Base-by-base conservation (phyloP, 1,140 invertebrate species). In the Drosophila sucinea region DNA sequence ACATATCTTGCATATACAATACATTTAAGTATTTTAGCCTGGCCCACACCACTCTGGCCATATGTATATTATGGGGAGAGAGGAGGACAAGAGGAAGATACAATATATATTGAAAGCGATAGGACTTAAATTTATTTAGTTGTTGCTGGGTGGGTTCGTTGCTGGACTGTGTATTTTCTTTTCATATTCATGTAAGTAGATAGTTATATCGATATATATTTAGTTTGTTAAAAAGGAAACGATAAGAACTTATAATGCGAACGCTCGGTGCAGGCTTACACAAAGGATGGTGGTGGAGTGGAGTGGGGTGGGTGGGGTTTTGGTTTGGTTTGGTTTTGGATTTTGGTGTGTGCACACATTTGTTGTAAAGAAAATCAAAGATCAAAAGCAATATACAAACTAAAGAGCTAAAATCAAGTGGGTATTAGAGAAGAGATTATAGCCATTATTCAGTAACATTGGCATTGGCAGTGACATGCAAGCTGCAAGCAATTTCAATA, bases 231-330 rank as follows among this genome's bases (percentile, higher is more conserved):
- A 44, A 63, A 63, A 79, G 69, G 57, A 77, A 74, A 86, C 64
- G 76, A 71, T 78, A 89, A 71, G 67, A 87, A 83, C 77, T 89
- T 38, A 83, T 83, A 87, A 83, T 70, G 83, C 84, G 76, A 87
- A 87, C 83, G 83, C 84, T 87, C 76, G 72, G 83, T 86, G 83
- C 83, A 83, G 72, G 58, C 35, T 67, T 55, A 58, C 56, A 58
- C 44, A 51, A 51, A 51, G 44, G 44, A 51, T 10, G 11, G 35
- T 44, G 1, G 61, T 60, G 35, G 4, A 60, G 55, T 58, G 54
- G 58, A 40, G 4, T 40, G 35, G 25, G 63, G 77, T 72, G 70
- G 57, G 65, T 30, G 40, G 17, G 23, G 11, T 38, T 76, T 51
- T 69, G 38, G 17, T 17, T 17, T 17, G 17, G 17, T 17, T 17